Percentiles rank a stretch among this genome's conserved stretches.
Conservation (phyloP, 2,888 invertebrate species). For the Odontocerum albicorne region DNA sequence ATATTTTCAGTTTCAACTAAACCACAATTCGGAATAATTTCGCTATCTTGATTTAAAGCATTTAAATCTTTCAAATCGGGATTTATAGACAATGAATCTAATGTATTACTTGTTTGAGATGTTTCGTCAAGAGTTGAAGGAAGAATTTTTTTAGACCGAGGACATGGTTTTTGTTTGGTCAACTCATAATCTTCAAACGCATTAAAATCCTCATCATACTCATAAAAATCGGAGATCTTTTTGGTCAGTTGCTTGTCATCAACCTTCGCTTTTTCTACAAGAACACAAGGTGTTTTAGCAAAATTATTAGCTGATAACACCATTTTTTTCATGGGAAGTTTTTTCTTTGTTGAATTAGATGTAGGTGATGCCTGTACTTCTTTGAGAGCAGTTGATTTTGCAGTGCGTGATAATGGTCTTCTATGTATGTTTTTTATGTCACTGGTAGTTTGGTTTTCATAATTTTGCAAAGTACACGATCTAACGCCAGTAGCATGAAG, state of each 20-base stretch:
- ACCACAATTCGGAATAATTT: no score
- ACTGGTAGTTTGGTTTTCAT: not conserved
- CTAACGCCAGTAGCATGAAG: constrained; percentile 64
- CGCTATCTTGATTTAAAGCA: no score
- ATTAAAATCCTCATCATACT: constrained; percentile 17
- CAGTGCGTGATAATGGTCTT: no score
- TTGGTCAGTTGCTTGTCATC: not conserved
- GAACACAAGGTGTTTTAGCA: constrained; percentile 5
- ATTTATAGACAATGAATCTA: no score
- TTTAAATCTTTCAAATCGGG: no score
- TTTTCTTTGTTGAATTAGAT: no score
- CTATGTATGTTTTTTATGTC: no score
- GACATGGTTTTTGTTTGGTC: constrained; percentile 20
- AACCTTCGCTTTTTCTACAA: constrained; percentile 4
- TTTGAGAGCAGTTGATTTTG: no score
- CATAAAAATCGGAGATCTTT: constrained; percentile 10
- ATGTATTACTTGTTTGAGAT: not conserved
- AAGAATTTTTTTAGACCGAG: constrained; percentile 18
- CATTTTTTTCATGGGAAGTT: no score
- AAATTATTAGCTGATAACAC: no score
- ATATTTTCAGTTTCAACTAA: no score
- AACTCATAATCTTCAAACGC: constrained; percentile 5
- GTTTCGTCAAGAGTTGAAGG: not conserved
- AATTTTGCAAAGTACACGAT: constrained; percentile 62
- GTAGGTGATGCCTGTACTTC: no score